Base-by-base conservation (phyloP, 2,888 invertebrate species). In the Blastobasis lacticolella region DNA sequence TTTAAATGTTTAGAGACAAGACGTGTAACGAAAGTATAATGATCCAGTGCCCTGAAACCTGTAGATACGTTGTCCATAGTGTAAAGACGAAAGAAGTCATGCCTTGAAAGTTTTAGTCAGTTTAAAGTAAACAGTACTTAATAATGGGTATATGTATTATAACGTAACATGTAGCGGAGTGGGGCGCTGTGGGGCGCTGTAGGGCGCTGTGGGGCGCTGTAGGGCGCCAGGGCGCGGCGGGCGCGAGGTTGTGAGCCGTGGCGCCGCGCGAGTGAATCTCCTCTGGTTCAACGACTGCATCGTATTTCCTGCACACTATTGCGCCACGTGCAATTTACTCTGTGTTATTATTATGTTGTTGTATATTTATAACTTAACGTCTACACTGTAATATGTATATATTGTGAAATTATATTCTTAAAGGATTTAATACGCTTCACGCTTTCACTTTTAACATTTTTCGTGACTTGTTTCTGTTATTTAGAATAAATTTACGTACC, bases 401-500 rank as follows among this genome's bases (percentile, higher is more conserved):
- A 87, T 79, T 84, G 84, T 85, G 84, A 79, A 82, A 84, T 82
- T 84, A 81, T 86, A 87, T 85, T 84, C 81, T 77, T 86, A 83
- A 83, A 81, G 73, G 71, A 69, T 76, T 77, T 81, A 83, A 86
- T 87, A 87, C 87, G 88, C 87, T 88, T 88, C 85, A 84, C 75
- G 86, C 87, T 87, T 85, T 80, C 81, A 80, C 78, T 82, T 86
- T 81, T 82, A 82, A 84, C 77, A 80, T 72, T 77, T 81, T 83
- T 84, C 82, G 84, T 86, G 83, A 84, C 81, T 85, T 80, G 87
- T 88, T 88, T 86, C 82, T 86, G 88, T 87, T 88, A 85, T 85
- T 81, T 88, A 88, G 88, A 79, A 74, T 87, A 88, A 87, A 88
- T 88, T 85, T 88, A 87, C 84, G 86, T 87, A 87, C 86, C 86